A percentile compares a stretch with the other conserved stretches of the same genome.
phyloP scores from a whole-genome alignment of 2,113 vertebrate genomes.

The Donacobius atricapilla region DNA sequence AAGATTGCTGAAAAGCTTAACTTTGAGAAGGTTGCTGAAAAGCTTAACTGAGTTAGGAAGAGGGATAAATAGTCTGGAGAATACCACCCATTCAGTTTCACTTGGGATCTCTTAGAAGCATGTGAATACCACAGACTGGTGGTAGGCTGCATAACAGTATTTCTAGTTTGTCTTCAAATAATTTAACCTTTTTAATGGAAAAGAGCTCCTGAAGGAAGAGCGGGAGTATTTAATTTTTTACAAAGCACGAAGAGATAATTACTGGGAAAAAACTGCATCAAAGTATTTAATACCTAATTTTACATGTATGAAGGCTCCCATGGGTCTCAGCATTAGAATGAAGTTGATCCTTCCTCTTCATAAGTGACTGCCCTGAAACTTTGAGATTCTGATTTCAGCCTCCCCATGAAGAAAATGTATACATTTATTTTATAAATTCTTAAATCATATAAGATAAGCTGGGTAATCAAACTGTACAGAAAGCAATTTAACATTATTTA shows the following conservation, averaged over 20 bases:
- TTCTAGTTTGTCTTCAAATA: not conserved
- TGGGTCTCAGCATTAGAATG: not conserved
- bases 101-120: not conserved
- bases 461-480: not conserved
- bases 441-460: not conserved
- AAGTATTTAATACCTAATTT: not conserved
- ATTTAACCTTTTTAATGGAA: not conserved
- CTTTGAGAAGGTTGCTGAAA: not conserved
- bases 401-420: not conserved
- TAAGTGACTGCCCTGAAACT: not conserved
- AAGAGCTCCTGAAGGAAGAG: not conserved
- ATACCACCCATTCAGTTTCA: not conserved
- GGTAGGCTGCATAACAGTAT: not conserved
- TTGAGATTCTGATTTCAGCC: not conserved
- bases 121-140: not conserved
- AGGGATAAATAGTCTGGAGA: not conserved
- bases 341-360: not conserved
- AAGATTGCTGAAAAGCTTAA: not conserved
- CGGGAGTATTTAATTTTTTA: not conserved
- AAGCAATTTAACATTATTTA: not conserved
- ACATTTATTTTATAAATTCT: not conserved
- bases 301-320: not conserved
- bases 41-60: not conserved
- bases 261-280: not conserved
- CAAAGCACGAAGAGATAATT: not conserved